Evolutionary conservation across 92 coral and sea anemone genomes (phyloP), one percentile per base, ranked within the genome.

Genomic region (Parazoanthus atlanticus): DNA sequence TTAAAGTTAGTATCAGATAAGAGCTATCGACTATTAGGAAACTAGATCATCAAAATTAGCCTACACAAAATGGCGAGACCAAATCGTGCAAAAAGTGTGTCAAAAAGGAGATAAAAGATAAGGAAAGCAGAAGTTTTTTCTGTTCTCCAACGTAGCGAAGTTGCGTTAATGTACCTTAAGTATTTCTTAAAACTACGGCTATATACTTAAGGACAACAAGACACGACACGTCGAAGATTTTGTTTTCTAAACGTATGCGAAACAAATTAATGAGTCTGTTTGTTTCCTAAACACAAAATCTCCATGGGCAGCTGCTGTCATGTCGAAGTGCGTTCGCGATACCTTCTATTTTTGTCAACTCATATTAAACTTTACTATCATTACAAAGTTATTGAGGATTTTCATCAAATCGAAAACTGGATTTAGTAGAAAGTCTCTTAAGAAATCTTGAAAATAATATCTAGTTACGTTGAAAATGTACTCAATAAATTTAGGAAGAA

Each of bases 1-100:
- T 84, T 84, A 70, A 84, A 31, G 43, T 69, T 84, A 69, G 38
- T 28, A 84, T 71, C 87, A 38, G 87, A 84, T 84, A 84, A 84
- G 78, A 41, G n/a, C 87, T 29, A 70, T 84, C 79, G 70, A 70
- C 78, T 82, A 46, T 30, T 69, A 40, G 64, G 78, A 71, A 84
- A 84, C 78, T 31, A 84, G 87, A 71, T 79, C 78, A 84, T 43
- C 40, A 30, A 40, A 84, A 84, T 84, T 69, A 40, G 58, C 78
- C 78, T 28, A n/a, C 74, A 47, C 34, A 66, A 36, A 67, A 84
- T 38, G 34, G 78, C 78, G 23, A 84, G 87, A 84, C 87, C 6
- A 40, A 41, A 70, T 84, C 30, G 13, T 46, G 15, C 41, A 69
- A 31, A 26, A 84, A 69, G 7, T 70, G 29, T 70, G 40, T 84